Percentiles rank a stretch among this genome's conserved stretches.
Evolutionary conservation across 2,113 vertebrate genomes (phyloP).

Genomic region (Acinonyx jubatus): DNA sequence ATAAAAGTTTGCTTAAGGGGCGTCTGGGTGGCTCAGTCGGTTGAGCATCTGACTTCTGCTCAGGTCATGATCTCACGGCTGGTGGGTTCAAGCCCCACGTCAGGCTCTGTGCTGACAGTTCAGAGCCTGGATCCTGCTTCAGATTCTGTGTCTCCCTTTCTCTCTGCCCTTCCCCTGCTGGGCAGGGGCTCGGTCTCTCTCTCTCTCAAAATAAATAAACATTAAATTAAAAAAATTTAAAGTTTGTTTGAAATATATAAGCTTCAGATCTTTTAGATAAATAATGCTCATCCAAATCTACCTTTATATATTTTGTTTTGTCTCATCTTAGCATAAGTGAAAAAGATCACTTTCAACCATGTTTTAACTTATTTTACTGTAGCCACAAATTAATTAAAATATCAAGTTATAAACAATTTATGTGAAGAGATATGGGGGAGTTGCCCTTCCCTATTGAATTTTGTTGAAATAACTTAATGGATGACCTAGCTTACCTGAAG

Average conservation of each 20-base stretch:
- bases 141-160: no score
- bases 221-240: neutral
- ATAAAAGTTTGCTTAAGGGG: neutral
- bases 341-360: neutral
- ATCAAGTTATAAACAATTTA: neutral
- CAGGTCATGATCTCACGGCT: no score
- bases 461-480: neutral
- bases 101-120: no score
- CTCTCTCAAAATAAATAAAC: no score
- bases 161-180: no score
- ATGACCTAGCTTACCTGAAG: neutral
- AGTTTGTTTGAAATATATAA: neutral
- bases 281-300: neutral
- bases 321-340: neutral
- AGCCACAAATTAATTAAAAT: neutral
- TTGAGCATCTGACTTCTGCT: no score
- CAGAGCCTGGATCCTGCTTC: no score
- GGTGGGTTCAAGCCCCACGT: no score
- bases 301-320: neutral
- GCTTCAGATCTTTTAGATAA: neutral
- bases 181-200: no score
- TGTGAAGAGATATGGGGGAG: neutral
- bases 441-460: neutral
- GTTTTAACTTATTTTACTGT: neutral
- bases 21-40: no score